These are phyloP conservation scores for Empidonax traillii DNA, from an alignment of 2,113 vertebrate genomes.

Conservation along the genomic window DNA sequence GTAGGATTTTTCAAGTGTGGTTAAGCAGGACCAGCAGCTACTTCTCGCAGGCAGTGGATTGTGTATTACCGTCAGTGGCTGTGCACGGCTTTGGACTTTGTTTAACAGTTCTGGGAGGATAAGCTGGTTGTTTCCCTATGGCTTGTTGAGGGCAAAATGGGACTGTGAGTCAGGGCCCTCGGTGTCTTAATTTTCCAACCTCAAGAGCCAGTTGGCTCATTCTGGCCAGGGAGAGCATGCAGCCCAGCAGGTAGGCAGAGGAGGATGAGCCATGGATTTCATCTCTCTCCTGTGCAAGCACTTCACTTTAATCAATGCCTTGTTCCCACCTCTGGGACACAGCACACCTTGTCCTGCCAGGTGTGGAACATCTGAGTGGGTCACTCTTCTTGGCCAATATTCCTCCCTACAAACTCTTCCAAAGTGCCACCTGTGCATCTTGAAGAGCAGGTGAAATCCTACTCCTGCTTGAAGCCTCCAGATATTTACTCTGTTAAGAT, in stretches of 20 bases:
- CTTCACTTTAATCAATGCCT: neutral
- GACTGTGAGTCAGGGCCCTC: neutral
- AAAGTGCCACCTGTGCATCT: neutral
- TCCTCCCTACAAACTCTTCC: neutral
- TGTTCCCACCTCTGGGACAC: neutral
- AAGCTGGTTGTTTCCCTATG: neutral
- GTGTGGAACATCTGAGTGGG: accelerated
- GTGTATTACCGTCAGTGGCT: neutral
- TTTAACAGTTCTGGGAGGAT: neutral
- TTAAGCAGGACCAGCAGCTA: neutral
- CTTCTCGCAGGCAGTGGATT: accelerated
- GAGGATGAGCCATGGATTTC: neutral
- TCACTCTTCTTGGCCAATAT: neutral
- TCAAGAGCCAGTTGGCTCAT: neutral
- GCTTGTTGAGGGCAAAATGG: neutral
- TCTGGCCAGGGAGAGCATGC: neutral
- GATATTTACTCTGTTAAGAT: neutral
- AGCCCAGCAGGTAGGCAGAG: neutral
- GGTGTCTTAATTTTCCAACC: slow-evolving; percentile 19
- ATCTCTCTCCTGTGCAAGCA: neutral
- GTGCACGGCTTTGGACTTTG: neutral
- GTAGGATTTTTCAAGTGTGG: slow-evolving; percentile 11
- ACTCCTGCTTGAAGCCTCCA: neutral
- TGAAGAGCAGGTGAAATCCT: neutral
- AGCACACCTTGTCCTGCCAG: neutral